Evolutionary conservation across 2,888 invertebrate genomes (phyloP).

Genomic region (Melipona beecheii): DNA sequence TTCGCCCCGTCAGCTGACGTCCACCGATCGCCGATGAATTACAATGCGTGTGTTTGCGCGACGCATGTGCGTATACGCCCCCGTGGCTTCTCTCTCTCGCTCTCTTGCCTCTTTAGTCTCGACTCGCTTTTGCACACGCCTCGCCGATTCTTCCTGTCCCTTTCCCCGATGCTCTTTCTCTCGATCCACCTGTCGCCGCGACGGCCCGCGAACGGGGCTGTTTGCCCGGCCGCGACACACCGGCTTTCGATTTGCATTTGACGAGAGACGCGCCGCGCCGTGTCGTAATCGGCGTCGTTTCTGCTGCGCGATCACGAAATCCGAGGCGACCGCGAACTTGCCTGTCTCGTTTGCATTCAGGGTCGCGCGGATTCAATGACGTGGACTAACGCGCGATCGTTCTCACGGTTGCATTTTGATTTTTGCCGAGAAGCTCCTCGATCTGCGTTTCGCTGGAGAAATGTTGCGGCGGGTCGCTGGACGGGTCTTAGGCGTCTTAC

Average conservation of each 20-base stretch:
- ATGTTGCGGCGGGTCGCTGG: too few relatives aligned
- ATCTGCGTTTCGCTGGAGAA: too few relatives aligned
- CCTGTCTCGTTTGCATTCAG: constrained; percentile 66
- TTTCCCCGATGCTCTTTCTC: background rate
- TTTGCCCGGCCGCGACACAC: constrained; percentile 42
- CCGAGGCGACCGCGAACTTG: constrained; percentile 72
- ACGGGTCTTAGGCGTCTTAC: too few relatives aligned
- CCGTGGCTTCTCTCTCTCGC: background rate
- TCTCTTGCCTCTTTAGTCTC: background rate
- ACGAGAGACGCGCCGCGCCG: constrained; percentile 41
- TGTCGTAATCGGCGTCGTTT: constrained; percentile 69
- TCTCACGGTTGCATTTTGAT: constrained; percentile 48
- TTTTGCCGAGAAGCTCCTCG: background rate
- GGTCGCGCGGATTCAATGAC: constrained; percentile 68
- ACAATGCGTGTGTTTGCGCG: constrained; percentile 49
- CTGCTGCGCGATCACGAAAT: constrained; percentile 72
- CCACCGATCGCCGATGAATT: constrained; percentile 62
- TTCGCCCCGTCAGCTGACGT: constrained; percentile 72
- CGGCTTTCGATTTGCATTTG: constrained; percentile 65
- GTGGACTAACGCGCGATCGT: constrained; percentile 57
- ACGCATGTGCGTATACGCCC: constrained; percentile 28
- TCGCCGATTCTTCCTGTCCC: background rate
- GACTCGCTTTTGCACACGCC: background rate
- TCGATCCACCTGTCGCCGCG: background rate
- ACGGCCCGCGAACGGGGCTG: constrained; percentile 41